phyloP scores from a whole-genome alignment of 2,888 invertebrate genomes.

The Lydus trimaculatus region DNA sequence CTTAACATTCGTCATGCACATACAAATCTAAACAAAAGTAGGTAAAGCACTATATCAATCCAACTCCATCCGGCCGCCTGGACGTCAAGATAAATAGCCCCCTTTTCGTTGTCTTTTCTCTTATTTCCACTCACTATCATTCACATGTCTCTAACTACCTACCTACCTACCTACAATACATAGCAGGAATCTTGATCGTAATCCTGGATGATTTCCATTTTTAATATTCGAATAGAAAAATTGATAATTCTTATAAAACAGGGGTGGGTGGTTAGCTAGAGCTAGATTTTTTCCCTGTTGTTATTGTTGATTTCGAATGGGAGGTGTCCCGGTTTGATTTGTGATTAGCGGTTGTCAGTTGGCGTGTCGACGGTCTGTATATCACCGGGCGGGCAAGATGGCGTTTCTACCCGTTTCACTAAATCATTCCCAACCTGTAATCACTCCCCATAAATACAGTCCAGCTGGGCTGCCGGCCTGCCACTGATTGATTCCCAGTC shows the following conservation, averaged over 20 bases:
- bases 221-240: neutral
- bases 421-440: conserved; percentile 52
- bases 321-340: conserved; percentile 37
- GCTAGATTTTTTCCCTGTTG: neutral
- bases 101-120: conserved; percentile 9
- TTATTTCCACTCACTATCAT: neutral
- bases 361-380: conserved; percentile 49
- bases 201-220: neutral
- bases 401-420: conserved; percentile 43
- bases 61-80: conserved; percentile 38
- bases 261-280: too few species aligned
- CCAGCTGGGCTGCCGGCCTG: conserved; percentile 39
- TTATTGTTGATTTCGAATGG: neutral
- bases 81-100: conserved; percentile 35
- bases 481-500: conserved; percentile 30
- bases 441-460: conserved; percentile 50
- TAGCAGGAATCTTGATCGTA: neutral
- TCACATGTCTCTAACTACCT: neutral
- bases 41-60: conserved; percentile 45
- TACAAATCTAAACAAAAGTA: conserved; percentile 48
- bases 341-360: conserved; percentile 49
- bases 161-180: too few species aligned
- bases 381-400: conserved; percentile 47
- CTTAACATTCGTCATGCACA: conserved; percentile 45
- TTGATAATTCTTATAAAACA: neutral